Conservation (phyloP, 2,888 invertebrate species). For the Carterocephalus palaemon region DNA sequence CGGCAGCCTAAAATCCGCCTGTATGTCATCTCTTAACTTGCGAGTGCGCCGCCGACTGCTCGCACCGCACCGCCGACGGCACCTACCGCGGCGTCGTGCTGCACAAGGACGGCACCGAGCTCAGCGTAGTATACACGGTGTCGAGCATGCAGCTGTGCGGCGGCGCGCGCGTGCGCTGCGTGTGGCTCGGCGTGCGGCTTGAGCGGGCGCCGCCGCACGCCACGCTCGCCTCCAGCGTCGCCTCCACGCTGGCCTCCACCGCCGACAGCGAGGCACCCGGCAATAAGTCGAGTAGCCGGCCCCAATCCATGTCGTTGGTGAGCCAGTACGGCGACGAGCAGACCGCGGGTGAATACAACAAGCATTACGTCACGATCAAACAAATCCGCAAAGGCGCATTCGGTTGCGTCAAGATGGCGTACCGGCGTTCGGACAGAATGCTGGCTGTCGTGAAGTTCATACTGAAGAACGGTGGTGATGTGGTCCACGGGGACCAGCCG, state of each 20-base stretch:
- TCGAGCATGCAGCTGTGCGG: conserved; percentile 69
- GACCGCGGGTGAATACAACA: conserved; percentile 76
- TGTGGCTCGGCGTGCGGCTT: conserved; percentile 78
- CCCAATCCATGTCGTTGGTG: conserved; percentile 76
- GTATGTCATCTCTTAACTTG: too few relatives aligned
- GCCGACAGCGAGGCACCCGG: conserved; percentile 69
- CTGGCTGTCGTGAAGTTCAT: conserved; percentile 86
- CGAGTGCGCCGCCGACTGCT: conserved; percentile 34
- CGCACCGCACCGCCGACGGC: conserved; percentile 54
- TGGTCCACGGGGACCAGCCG: too few relatives aligned
- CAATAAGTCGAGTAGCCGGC: conserved; percentile 75
- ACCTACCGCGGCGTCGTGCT: conserved; percentile 64
- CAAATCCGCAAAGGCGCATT: conserved; percentile 86
- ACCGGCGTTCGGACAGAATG: conserved; percentile 78
- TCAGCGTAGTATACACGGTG: conserved; percentile 75
- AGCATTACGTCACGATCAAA: conserved; percentile 79
- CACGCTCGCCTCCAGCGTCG: conserved; percentile 67
- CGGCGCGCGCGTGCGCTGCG: conserved; percentile 78
- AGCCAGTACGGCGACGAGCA: conserved; percentile 79
- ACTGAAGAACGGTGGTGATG: too few relatives aligned
- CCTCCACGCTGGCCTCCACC: conserved; percentile 58
- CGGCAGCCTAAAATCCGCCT: too few relatives aligned
- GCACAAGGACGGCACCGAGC: conserved; percentile 69
- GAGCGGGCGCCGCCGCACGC: conserved; percentile 57
- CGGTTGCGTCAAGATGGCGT: conserved; percentile 85